phyloP scores from a whole-genome alignment of 2,888 invertebrate genomes.

The Chromoteleia sp. region DNA sequence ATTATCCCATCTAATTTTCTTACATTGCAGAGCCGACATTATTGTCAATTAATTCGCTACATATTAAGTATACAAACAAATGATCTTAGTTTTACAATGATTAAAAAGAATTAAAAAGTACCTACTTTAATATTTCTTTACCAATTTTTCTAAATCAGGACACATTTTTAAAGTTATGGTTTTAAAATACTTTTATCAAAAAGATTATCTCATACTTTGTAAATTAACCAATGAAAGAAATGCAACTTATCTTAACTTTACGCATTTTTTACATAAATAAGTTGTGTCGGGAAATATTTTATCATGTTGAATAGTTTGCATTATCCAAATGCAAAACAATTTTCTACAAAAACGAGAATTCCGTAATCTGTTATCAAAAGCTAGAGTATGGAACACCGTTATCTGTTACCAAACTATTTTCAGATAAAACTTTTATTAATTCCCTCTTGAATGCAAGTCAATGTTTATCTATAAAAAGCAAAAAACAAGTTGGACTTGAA shows the following conservation, averaged over 20 bases:
- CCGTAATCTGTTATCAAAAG: slow-evolving; percentile 22
- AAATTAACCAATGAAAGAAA: no score
- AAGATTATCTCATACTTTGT: no score
- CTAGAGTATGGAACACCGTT: neutral
- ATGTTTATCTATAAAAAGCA: slow-evolving; percentile 10
- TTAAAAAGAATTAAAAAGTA: neutral
- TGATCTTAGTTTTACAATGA: neutral
- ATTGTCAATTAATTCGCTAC: neutral
- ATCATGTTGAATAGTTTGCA: slow-evolving; percentile 26
- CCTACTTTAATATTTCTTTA: no score
- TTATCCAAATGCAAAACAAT: slow-evolving; percentile 8
- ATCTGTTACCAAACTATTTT: slow-evolving; percentile 12
- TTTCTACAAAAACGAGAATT: slow-evolving; percentile 8
- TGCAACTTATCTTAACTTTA: no score
- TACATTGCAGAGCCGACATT: neutral
- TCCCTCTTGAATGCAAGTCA: slow-evolving; percentile 12
- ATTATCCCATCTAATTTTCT: slow-evolving; percentile 6
- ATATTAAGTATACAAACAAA: neutral
- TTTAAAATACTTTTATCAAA: no score
- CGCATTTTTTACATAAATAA: no score
- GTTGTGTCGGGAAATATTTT: no score
- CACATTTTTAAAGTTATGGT: no score
- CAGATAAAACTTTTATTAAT: slow-evolving; percentile 22
- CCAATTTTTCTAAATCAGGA: no score
- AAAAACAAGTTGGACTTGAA: slow-evolving; percentile 5